Conservation (phyloP, 2,797 vertebrate species). For the Onychomys leucogaster region DNA sequence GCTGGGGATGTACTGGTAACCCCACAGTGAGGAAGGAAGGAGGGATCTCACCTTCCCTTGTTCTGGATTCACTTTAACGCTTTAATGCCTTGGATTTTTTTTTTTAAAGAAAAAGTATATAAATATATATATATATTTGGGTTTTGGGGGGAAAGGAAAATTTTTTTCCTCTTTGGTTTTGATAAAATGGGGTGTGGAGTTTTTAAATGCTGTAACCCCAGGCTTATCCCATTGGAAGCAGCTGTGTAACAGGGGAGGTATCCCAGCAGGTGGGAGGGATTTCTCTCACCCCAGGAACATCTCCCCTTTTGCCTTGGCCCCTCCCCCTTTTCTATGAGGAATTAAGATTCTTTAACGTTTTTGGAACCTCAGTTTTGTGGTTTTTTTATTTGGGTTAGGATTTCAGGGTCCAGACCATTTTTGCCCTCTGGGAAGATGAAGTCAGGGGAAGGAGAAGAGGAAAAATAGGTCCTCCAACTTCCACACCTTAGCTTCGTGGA, state of each 20-base stretch:
- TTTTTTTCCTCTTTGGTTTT: slow-evolving; percentile 82
- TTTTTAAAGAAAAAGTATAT: slow-evolving; percentile 70
- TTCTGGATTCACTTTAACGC: slow-evolving; percentile 83
- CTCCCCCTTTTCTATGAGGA: slow-evolving; percentile 81
- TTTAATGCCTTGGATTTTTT: slow-evolving; percentile 82
- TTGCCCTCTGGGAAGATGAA: slow-evolving; percentile 45
- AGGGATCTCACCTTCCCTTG: slow-evolving; percentile 74
- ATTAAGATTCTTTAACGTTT: slow-evolving; percentile 82
- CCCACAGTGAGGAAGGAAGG: slow-evolving; percentile 61
- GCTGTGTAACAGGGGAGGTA: slow-evolving; percentile 56
- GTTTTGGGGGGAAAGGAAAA: slow-evolving; percentile 57
- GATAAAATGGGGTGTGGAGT: slow-evolving; percentile 79
- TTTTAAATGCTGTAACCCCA: slow-evolving; percentile 77
- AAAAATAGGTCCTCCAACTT: slow-evolving; percentile 6
- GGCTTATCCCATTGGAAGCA: slow-evolving; percentile 57
- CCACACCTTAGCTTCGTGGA: slow-evolving; percentile 65
- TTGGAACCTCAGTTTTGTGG: slow-evolving; percentile 74
- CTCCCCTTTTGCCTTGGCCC: slow-evolving; percentile 7
- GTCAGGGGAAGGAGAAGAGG: slow-evolving; percentile 13
- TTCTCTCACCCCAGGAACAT: neutral
- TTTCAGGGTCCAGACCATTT: slow-evolving; percentile 74
- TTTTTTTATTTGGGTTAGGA: slow-evolving; percentile 75
- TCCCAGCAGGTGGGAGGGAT: neutral
- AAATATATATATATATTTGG: slow-evolving; percentile 82
- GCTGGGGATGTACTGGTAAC: slow-evolving; percentile 75